Conservation (phyloP, 2,888 invertebrate genomes). For the Hyposoter didymator region DNA sequence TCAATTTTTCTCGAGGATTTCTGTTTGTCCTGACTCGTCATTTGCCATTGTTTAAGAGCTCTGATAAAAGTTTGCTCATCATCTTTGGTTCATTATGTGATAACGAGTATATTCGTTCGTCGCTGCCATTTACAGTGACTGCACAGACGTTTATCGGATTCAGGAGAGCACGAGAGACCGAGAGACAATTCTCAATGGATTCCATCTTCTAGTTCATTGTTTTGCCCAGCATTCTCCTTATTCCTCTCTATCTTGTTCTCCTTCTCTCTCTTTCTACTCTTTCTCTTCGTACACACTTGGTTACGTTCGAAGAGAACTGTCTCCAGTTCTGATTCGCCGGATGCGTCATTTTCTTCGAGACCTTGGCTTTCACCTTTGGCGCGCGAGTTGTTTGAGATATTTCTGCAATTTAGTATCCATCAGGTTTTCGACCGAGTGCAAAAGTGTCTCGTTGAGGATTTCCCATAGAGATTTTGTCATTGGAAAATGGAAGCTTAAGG, state of each 20-base stretch:
- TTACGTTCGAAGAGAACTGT: conserved; percentile 7
- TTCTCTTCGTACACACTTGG: conserved; percentile 26
- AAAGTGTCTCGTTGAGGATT: not conserved
- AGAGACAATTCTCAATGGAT: conserved; percentile 31
- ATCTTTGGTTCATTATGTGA: conserved; percentile 25
- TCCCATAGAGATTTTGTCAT: not conserved
- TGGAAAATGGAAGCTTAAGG: not conserved
- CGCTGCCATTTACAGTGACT: conserved; percentile 10
- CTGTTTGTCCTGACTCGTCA: not conserved
- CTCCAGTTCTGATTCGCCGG: not conserved
- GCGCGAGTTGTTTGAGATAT: not conserved
- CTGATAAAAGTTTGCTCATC: conserved; percentile 18
- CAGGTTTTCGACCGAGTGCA: not conserved
- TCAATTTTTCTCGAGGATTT: not conserved
- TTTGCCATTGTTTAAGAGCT: conserved; percentile 1
- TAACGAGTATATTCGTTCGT: conserved; percentile 1
- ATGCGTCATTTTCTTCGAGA: conserved; percentile 18
- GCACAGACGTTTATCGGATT: conserved; percentile 35
- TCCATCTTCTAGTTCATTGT: conserved; percentile 13
- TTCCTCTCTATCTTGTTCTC: not conserved
- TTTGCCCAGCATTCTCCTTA: not conserved
- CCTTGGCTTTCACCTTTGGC: not conserved
- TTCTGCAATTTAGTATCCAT: not conserved
- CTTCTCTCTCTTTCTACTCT: not conserved
- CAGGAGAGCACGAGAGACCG: not conserved